Percentiles rank a stretch among this genome's conserved stretches.
phyloP scores from a whole-genome alignment of 1,140 invertebrate genomes.

The Philopotamus ludificatus region DNA sequence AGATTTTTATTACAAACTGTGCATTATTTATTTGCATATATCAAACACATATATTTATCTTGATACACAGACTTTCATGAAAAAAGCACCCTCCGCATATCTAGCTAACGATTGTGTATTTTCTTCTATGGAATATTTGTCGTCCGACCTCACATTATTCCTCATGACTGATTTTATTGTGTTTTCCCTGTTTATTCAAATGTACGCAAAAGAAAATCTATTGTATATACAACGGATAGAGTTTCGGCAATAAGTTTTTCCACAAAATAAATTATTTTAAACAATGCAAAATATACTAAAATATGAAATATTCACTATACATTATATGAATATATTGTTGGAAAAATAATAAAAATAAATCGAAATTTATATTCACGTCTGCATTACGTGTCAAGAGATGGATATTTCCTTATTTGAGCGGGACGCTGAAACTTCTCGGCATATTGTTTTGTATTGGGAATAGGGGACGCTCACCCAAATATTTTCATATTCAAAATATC shows the following conservation, averaged over 20 bases:
- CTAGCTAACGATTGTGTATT: neutral
- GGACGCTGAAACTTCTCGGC: neutral
- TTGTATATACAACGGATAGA: conserved; percentile 14
- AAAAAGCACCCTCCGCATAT: neutral
- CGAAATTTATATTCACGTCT: conserved; percentile 18
- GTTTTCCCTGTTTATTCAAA: conserved; percentile 41
- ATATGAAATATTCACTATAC: neutral
- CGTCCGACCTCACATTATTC: conserved; percentile 38
- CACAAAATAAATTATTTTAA: neutral
- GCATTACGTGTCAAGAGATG: conserved; percentile 18
- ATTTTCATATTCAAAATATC: conserved; percentile 32
- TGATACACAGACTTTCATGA: neutral
- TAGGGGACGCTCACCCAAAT: conserved; percentile 34
- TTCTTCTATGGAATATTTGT: conserved; percentile 25
- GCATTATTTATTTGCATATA: too few species aligned
- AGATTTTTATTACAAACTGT: too few species aligned
- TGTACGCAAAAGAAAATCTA: conserved; percentile 23
- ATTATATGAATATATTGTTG: neutral
- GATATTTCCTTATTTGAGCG: conserved; percentile 35
- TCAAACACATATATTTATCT: neutral
- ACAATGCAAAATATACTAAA: neutral
- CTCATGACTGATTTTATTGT: conserved; percentile 42
- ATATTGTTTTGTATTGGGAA: conserved; percentile 35
- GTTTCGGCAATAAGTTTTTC: conserved; percentile 6
- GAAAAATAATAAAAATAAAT: neutral